Evolutionary conservation across 1,140 invertebrate genomes (phyloP), one percentile per base, ranked within the genome.

Genomic region (Mamestra configurata): DNA sequence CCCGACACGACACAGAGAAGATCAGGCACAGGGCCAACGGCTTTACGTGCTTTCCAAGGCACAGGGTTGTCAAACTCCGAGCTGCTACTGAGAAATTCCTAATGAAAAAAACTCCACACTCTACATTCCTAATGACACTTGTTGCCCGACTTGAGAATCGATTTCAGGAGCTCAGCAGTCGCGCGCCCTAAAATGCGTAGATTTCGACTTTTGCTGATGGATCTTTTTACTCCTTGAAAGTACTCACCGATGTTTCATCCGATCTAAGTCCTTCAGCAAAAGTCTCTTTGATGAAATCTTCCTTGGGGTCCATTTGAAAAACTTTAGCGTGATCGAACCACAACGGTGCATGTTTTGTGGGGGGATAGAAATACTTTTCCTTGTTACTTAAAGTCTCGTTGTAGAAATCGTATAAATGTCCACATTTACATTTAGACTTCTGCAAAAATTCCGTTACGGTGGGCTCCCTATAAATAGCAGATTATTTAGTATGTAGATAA

Each of bases 271-370:
- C 90, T 20, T 88, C 83, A 72, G 72, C 80, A 35, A 92, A 76
- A 0, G 88, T 93, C 35, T 92, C 87, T 46, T 81, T 90, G n/a
- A 94, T 89, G 64, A 94, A 92, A 73, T 94, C 91, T 68, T 92
- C 90, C 77, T 87, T 83, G 0, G 88, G 84, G 76, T 94, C 90
- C 76, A 93, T 55, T 82, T 93, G 92, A 46, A 87, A 93, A 35
- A 94, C 79, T 81, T 94, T 93, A 6, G 93, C 90, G 13, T 83
- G 77, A 46, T 94, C 93, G 15, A 93, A 27, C 87, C 89, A 92
- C 55, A 78, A 84, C 1, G 81, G 73, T 1, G 86, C 86, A 27
- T 90, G 85, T 77, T 78, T 88, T 6, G 84, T 89, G 2, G 92
- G 83, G 10, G 77, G 88, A 72, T 92, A 86, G 51, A 93, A 92